Evolutionary conservation across 2,797 vertebrate species (phyloP).

Genomic region (Cottoperca gobio): DNA sequence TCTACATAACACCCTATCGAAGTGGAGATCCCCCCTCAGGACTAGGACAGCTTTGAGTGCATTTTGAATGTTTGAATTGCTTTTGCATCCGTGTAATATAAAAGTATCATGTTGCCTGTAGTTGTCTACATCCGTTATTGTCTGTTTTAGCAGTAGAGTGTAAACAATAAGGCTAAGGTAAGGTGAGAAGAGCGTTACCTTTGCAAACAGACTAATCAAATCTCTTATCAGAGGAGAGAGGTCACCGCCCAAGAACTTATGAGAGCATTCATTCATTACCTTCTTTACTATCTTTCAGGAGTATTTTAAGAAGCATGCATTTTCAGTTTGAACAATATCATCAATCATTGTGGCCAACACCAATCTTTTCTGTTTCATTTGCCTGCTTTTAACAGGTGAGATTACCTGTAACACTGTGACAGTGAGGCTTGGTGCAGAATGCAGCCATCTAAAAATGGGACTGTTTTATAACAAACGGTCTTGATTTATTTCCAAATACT

Average conservation of each 20-base stretch:
- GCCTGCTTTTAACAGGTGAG: background rate
- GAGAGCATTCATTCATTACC: background rate
- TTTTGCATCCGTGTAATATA: background rate
- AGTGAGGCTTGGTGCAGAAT: background rate
- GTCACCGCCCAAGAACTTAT: background rate
- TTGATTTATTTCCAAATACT: constrained; percentile 26
- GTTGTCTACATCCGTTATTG: background rate
- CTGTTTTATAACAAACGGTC: constrained; percentile 10
- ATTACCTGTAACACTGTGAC: background rate
- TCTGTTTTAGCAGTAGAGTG: background rate
- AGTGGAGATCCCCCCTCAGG: background rate
- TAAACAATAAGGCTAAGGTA: background rate
- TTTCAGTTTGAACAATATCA: background rate
- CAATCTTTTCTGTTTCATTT: background rate
- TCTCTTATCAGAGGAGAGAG: background rate
- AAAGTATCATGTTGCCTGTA: background rate
- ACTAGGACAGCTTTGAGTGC: background rate
- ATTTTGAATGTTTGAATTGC: background rate
- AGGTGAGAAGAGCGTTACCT: background rate
- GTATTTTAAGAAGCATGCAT: background rate
- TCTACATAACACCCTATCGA: background rate
- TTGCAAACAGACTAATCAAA: constrained; percentile 12
- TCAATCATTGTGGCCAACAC: background rate
- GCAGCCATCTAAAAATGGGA: background rate
- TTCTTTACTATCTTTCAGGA: background rate